Evolutionary conservation across 2,113 vertebrate species (phyloP).

Genomic region (Plectropomus leopardus): DNA sequence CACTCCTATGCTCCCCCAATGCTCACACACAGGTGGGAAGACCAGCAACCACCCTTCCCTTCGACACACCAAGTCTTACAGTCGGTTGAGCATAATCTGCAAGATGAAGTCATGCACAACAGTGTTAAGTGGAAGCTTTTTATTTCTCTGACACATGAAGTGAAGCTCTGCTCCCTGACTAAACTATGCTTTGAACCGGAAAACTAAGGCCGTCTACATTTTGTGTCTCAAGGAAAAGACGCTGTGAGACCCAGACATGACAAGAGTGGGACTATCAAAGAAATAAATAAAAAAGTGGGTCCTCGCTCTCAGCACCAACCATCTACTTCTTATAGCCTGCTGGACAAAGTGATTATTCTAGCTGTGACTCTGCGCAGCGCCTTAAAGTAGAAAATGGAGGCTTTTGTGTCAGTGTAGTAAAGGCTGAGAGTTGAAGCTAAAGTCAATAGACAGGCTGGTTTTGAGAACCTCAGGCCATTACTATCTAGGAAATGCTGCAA

Average conservation of each 20-base stretch:
- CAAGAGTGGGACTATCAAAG: constrained; percentile 27
- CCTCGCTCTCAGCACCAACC: not conserved
- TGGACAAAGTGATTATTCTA: constrained; percentile 29
- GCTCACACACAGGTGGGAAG: constrained; percentile 14
- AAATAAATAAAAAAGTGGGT: constrained; percentile 3
- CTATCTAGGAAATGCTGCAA: constrained; percentile 27
- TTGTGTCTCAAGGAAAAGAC: constrained; percentile 33
- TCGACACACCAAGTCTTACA: constrained; percentile 21
- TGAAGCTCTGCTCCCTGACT: constrained; percentile 42
- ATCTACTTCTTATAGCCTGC: constrained; percentile 15
- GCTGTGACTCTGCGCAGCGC: constrained; percentile 30
- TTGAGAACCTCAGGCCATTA: constrained; percentile 22
- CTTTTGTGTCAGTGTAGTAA: constrained; percentile 31
- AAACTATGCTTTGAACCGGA: constrained; percentile 64
- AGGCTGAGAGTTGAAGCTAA: constrained; percentile 45
- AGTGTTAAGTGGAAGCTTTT: constrained; percentile 65
- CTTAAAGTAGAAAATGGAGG: constrained; percentile 42
- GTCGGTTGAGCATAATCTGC: constrained; percentile 61
- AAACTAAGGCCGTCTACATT: constrained; percentile 45
- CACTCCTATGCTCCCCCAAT: not conserved
- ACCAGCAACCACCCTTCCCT: not conserved
- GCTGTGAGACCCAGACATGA: constrained; percentile 22
- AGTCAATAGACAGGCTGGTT: constrained; percentile 16
- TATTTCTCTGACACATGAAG: constrained; percentile 56
- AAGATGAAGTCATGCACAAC: constrained; percentile 63